Evolutionary conservation across 2,797 vertebrate genomes (phyloP).

Genomic region (Falco columbarius): DNA sequence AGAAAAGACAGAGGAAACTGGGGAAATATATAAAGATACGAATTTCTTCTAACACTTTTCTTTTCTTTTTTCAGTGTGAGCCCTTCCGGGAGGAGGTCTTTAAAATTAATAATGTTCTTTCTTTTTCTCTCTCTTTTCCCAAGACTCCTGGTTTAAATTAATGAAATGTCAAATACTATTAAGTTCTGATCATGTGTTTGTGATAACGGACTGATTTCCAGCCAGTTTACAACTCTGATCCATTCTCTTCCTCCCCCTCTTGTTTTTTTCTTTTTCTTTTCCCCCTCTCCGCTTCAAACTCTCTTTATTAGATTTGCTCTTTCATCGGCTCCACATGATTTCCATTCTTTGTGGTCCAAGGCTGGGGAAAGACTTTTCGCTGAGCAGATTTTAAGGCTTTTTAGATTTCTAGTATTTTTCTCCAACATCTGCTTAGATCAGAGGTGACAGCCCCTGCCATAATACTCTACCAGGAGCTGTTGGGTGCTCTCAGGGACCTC

Average conservation of each 20-base stretch:
- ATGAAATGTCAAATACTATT: conserved; percentile 66
- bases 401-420: not conserved
- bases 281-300: not conserved
- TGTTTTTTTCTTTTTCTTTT: not conserved
- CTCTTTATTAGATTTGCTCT: conserved; percentile 29
- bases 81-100: conserved; percentile 25
- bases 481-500: not conserved
- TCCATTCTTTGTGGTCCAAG: not conserved
- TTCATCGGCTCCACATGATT: conserved; percentile 2
- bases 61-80: not conserved
- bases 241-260: fast-evolving
- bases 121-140: not conserved
- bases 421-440: not conserved
- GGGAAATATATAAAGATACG: not conserved
- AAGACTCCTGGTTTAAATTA: conserved; percentile 53
- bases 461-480: not conserved
- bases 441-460: not conserved
- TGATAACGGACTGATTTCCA: conserved; percentile 34
- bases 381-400: not conserved
- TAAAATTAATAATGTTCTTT: conserved; percentile 52
- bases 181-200: conserved; percentile 20
- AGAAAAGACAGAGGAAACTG: not conserved
- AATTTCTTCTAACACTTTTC: not conserved
- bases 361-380: not conserved
- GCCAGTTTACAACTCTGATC: conserved; percentile 35